Evolutionary conservation across 2,888 invertebrate genomes (phyloP), one percentile per base, ranked within the genome.

Genomic region (Chaitophorus viminalis): DNA sequence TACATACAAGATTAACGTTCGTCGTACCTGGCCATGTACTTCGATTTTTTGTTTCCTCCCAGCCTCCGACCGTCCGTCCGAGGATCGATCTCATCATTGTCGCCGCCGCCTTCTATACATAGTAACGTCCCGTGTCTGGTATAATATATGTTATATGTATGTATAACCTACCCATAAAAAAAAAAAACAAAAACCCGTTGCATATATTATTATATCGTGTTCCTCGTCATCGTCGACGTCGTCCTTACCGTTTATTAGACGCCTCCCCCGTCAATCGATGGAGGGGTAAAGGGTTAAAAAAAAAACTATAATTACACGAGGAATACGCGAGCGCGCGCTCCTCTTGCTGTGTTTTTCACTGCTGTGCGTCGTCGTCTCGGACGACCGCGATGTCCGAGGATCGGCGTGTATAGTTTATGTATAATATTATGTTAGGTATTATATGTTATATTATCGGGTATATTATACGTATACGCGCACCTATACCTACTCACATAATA

Each of bases 181-280:
- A 46, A 11, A 14, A 14, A 46, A 60, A 60, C 1, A 60, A 60
- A 60, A 60, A 18, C 60, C 21, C 60, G 60, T 60, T 60, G 60
- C 60, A 21, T 60, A 21, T 60, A 60, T 60, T 60, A 60, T 60
- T 60, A 60, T 21, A 60, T 60, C 60, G 4, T 60, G 60, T 54
- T 54, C 54, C 4, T 54, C 54, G 54, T 18, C 54, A 39, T 39
- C 39, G 39, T 39, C 39, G 8, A 11, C 11, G 60, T 8, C 68
- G 68, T 29, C 70, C 70, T 29, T 70, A 70, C 70, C 70, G 70
- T 70, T 70, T 29, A 70, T 70, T 29, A 70, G 31, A 70, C 70
- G 68, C 68, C 29, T n/a, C 70, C 70, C 29, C 70, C 70, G 70
- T 70, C 70, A 17, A 17, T 11, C 31, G 70, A 17, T 17, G 31